Evolutionary conservation across 2,888 invertebrate species (phyloP).

Genomic region (Cerceris rybyensis): DNA sequence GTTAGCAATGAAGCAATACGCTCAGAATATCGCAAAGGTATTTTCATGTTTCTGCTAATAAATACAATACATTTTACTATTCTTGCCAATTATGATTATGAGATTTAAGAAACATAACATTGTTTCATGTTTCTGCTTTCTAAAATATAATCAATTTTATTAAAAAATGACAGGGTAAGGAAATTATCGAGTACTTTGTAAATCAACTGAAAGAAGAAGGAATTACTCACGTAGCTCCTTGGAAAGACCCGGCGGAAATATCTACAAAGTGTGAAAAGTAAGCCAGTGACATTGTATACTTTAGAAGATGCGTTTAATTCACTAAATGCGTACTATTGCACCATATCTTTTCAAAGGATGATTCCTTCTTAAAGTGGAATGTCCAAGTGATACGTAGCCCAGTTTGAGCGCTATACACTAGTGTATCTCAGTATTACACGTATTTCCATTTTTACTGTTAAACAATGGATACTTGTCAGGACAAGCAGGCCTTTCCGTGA

Average conservation of each 20-base stretch:
- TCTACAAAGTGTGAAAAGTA: slow-evolving; percentile 56
- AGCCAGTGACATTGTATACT: neutral
- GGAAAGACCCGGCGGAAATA: slow-evolving; percentile 81
- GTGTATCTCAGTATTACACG: no score
- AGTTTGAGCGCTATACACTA: no score
- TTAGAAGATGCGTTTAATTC: neutral
- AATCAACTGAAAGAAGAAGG: slow-evolving; percentile 90
- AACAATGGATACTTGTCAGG: no score
- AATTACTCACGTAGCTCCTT: slow-evolving; percentile 86
- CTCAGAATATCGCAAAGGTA: slow-evolving; percentile 90
- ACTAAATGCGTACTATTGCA: neutral
- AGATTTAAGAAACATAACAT: neutral
- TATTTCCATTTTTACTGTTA: no score
- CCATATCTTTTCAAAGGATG: neutral
- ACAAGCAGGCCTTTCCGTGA: no score
- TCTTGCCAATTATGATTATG: neutral
- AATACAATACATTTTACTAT: neutral
- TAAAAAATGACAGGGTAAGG: slow-evolving; percentile 88
- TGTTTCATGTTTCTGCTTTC: neutral
- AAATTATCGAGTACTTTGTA: slow-evolving; percentile 95
- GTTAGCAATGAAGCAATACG: slow-evolving; percentile 97
- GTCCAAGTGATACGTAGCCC: no score
- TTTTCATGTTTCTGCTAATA: neutral
- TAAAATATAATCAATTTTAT: neutral
- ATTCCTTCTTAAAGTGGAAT: neutral